Evolutionary conservation across 1,140 invertebrate species (phyloP), one percentile per base, ranked within the genome.

Genomic region (Galleria mellonella): DNA sequence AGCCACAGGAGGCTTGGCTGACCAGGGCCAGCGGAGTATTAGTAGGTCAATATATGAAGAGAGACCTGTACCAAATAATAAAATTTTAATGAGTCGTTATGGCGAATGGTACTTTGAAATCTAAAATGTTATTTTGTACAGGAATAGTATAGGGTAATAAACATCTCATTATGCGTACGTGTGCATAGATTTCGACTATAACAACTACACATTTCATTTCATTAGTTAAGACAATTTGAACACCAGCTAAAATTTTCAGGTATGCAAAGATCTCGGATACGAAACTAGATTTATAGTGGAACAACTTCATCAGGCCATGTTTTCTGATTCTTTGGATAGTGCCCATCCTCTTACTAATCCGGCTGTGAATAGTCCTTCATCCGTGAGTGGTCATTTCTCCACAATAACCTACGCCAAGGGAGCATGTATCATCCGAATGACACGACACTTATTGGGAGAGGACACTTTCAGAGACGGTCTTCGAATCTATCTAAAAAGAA

Each of bases 401-500:
- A 69, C 72, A 9, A 89, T 91, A 40, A 89, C 89, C 0, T 92
- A 91, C 45, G 88, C 87, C 14, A 90, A 89, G 72, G 94, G 92
- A 27, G 92, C 91, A 0, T 88, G 90, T 7, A 75, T 96, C 9
- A 79, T 96, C 0, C 88, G 93, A 32, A 96, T 95, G 94, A 88
- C 94, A 47, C 78, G 90, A 17, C 87, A 90, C 55, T 87, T 92
- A 37, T 86, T 95, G 31, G 91, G 92, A 8, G 70, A 88, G 8
- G 62, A 86, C 0, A 88, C 88, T 1, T 95, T 93, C 55, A 75
- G 88, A 13, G 78, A 68, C 11, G 93, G 91, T 29, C 63, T 95
- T 4, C 71, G 73, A 32, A 75, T 55, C 9, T 93, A 91, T 59
- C 72, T 95, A 0, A 76, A 60, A 12, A 68, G 67, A 43, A 84